Percentiles rank a stretch among this genome's conserved stretches.
Evolutionary conservation across 2,113 vertebrate genomes (phyloP).

Genomic region (Daubentonia madagascariensis): DNA sequence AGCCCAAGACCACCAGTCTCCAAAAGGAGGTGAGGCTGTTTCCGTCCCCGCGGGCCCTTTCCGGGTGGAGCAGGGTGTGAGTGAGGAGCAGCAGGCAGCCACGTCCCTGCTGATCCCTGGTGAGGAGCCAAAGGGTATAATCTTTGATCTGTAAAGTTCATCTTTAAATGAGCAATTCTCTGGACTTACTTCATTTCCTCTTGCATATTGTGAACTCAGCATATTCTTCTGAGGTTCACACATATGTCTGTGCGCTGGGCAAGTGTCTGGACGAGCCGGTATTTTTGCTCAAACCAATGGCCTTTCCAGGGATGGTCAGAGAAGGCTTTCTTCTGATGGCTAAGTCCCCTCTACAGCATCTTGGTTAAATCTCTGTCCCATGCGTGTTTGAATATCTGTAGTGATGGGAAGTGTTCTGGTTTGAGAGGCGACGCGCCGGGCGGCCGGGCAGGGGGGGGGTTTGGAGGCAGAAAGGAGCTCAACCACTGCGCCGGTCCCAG

Average conservation of each 20-base stretch:
- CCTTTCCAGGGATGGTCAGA: background rate
- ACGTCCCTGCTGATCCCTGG: background rate
- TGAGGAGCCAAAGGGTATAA: background rate
- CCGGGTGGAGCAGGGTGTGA: rapidly evolving
- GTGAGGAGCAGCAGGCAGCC: background rate
- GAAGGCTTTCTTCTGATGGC: background rate
- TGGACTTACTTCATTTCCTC: background rate
- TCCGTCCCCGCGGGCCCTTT: background rate
- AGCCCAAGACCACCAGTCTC: slow-evolving; percentile 75
- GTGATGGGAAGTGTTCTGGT: rapidly evolving
- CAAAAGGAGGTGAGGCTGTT: slow-evolving; percentile 80
- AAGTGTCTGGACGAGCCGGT: background rate
- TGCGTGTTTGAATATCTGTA: too few relatives aligned
- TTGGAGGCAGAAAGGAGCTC: background rate
- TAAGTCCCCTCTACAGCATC: background rate
- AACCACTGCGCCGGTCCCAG: rapidly evolving
- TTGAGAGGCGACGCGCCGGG: too few relatives aligned
- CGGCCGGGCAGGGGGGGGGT: too few relatives aligned
- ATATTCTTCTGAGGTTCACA: background rate
- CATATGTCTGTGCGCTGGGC: rapidly evolving
- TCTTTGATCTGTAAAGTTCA: background rate
- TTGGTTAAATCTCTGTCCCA: background rate
- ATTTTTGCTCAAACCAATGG: background rate
- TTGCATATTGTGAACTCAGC: background rate
- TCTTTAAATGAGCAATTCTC: background rate